Conservation (phyloP, 53 echinoderm and acorn worm genomes). For the Luidia sarsii region DNA sequence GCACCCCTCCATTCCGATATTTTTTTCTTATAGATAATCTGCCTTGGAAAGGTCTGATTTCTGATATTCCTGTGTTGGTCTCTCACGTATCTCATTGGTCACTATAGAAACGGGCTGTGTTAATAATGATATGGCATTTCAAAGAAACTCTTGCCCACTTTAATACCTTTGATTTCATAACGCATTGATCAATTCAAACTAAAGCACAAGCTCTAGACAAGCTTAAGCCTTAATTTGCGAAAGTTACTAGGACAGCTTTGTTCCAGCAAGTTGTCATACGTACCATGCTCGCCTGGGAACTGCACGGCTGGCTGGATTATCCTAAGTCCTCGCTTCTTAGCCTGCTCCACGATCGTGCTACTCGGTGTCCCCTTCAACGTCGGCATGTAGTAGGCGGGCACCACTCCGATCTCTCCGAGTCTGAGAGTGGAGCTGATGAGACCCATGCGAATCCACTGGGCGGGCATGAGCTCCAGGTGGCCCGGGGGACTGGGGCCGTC, state of each 20-base stretch:
- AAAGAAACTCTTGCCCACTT: neutral
- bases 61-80: too few species aligned
- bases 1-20: too few species aligned
- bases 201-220: neutral
- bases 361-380: neutral
- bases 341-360: neutral
- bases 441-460: slow-evolving; percentile 48
- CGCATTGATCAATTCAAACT: too few species aligned
- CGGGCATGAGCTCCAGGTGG: slow-evolving; percentile 37
- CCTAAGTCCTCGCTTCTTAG: slow-evolving; percentile 30
- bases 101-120: too few species aligned
- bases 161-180: too few species aligned
- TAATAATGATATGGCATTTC: neutral
- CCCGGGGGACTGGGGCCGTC: slow-evolving; percentile 39
- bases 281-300: slow-evolving; percentile 54
- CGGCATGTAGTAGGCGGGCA: slow-evolving; percentile 40
- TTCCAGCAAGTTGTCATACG: neutral
- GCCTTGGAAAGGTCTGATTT: too few species aligned
- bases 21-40: too few species aligned
- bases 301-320: slow-evolving; percentile 35
- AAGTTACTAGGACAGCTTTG: neutral
- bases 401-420: slow-evolving; percentile 35
- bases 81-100: too few species aligned
- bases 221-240: neutral
- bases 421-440: slow-evolving; percentile 45